Percentiles rank a stretch among this genome's conserved stretches.
Conservation (phyloP, 2,888 invertebrate genomes). For the Diaperis boleti region DNA sequence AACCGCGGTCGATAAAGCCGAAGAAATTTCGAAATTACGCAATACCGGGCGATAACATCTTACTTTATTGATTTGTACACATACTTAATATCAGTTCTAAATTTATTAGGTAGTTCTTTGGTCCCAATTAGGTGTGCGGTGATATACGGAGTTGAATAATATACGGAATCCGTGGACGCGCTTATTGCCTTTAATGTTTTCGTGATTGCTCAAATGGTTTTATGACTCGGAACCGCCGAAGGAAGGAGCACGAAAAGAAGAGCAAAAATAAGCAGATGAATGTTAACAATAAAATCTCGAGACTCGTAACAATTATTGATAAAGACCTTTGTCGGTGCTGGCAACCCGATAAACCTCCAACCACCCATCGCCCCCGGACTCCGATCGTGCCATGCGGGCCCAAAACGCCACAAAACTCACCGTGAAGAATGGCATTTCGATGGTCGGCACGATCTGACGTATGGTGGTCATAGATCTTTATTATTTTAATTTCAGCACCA, state of each 20-base stretch:
- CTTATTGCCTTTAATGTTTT: no score
- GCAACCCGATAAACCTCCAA: no score
- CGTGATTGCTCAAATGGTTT: no score
- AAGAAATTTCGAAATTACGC: constrained; percentile 7
- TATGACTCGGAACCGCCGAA: no score
- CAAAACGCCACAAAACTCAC: constrained; percentile 1
- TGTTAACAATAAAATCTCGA: no score
- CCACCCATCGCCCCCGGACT: not conserved
- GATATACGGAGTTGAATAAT: not conserved
- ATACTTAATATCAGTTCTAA: not conserved
- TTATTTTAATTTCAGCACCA: constrained; percentile 44
- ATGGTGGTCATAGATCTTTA: constrained; percentile 39
- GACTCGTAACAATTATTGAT: no score
- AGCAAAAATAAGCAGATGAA: no score
- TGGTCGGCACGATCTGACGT: constrained; percentile 31
- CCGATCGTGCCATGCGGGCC: constrained; percentile 8
- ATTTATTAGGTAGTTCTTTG: constrained; percentile 1
- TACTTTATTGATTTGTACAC: constrained; percentile 11
- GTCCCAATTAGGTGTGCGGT: not conserved
- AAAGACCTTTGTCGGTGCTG: no score
- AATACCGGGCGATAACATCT: constrained; percentile 4
- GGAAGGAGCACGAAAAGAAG: no score
- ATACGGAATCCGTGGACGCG: no score
- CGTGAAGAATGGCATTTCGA: constrained; percentile 32
- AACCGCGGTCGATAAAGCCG: constrained; percentile 1